Evolutionary conservation across 2,797 vertebrate species (phyloP).

Genomic region (Halcyon smyrnensis): DNA sequence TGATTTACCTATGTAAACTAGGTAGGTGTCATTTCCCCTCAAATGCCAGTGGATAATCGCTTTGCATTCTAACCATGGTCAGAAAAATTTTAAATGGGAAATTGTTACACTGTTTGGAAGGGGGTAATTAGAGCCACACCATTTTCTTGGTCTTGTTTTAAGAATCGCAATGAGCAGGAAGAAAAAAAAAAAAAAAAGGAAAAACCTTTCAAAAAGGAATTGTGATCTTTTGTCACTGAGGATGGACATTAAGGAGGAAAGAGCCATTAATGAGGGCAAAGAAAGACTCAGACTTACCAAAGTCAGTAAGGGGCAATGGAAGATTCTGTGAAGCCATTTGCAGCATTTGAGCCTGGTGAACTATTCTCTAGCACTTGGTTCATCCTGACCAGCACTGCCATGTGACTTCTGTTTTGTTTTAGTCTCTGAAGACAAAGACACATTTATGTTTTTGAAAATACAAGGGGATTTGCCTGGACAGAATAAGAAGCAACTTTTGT

Average conservation of each 20-base stretch:
- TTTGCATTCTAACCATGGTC: background rate
- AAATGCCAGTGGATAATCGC: background rate
- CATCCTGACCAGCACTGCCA: fast-evolving
- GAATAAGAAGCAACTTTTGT: background rate
- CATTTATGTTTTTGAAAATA: background rate
- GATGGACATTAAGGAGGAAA: background rate
- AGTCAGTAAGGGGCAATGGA: background rate
- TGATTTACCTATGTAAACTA: background rate
- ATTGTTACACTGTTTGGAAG: background rate
- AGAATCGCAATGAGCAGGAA: background rate
- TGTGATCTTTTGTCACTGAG: background rate
- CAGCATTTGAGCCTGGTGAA: background rate
- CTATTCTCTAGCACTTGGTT: background rate
- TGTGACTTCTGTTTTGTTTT: background rate
- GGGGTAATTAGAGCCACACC: background rate
- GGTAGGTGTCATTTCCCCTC: background rate
- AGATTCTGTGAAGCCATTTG: background rate
- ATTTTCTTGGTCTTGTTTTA: background rate
- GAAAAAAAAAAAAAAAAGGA: background rate
- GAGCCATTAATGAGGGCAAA: background rate
- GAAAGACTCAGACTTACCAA: background rate
- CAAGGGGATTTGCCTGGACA: background rate
- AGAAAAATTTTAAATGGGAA: background rate
- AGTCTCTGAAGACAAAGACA: background rate
- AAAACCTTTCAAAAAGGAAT: background rate